Evolutionary conservation across 2,797 vertebrate genomes (phyloP).

Genomic region (Manis crassicaudata): DNA sequence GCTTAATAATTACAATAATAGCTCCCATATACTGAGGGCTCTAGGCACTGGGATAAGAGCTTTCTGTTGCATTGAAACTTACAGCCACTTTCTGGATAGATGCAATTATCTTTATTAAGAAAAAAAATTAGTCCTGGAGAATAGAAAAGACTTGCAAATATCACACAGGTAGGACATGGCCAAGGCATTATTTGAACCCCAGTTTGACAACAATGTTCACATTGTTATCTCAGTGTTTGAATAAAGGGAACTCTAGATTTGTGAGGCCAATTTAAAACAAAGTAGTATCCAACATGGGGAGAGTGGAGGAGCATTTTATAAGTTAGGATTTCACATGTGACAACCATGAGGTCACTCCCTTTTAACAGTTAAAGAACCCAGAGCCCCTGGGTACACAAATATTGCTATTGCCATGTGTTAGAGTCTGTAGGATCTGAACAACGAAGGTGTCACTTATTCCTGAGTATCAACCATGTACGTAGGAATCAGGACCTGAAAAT

Average conservation of each 20-base stretch:
- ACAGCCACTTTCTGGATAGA: neutral
- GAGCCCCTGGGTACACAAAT: neutral
- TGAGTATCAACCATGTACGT: neutral
- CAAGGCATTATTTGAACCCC: neutral
- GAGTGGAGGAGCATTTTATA: neutral
- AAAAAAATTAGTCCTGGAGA: neutral
- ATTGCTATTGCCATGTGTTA: fast-evolving
- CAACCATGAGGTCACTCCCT: neutral
- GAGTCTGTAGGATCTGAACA: neutral
- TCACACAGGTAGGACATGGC: neutral
- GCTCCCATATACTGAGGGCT: neutral
- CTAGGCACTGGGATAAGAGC: neutral
- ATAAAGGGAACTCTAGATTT: neutral
- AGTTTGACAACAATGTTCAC: neutral
- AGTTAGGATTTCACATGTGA: neutral
- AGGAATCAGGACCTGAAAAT: neutral
- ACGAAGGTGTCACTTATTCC: neutral
- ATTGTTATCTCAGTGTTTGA: neutral
- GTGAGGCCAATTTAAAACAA: neutral
- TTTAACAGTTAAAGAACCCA: neutral
- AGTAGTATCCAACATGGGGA: neutral
- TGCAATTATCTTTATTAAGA: neutral
- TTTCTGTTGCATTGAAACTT: neutral
- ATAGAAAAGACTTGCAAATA: conserved; percentile 6
- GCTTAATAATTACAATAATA: conserved; percentile 8